Conservation (phyloP, 2,888 invertebrate species). For the Eilema depressum region DNA sequence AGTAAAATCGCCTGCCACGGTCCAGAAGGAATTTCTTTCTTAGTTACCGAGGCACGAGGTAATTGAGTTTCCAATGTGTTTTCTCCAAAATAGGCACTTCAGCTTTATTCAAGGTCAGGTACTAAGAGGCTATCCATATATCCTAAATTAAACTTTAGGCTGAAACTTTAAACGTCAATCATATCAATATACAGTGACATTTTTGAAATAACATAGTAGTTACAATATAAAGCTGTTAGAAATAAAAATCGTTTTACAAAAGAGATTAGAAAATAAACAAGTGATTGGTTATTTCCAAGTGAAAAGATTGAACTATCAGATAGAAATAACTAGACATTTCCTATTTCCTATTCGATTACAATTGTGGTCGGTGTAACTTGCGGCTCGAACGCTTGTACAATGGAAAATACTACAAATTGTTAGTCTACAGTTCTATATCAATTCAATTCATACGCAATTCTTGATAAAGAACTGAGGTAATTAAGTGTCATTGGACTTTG, state of each 20-base stretch:
- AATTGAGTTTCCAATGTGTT: too few relatives aligned
- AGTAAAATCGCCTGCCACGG: too few relatives aligned
- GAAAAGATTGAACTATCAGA: constrained; percentile 49
- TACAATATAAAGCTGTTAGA: background rate
- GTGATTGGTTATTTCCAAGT: constrained; percentile 27
- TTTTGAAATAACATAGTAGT: background rate
- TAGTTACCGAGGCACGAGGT: too few relatives aligned
- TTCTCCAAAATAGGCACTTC: too few relatives aligned
- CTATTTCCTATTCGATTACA: constrained; percentile 66
- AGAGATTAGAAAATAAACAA: constrained; percentile 9
- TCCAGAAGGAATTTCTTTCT: too few relatives aligned
- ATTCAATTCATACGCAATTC: background rate
- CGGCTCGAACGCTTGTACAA: constrained; percentile 35
- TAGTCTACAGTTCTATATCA: constrained; percentile 20
- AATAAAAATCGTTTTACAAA: background rate
- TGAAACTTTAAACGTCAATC: background rate
- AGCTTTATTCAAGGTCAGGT: too few relatives aligned
- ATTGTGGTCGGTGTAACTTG: constrained; percentile 53
- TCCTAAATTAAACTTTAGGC: too few relatives aligned
- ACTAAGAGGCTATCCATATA: too few relatives aligned
- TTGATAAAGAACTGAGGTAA: background rate
- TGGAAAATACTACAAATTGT: constrained; percentile 24
- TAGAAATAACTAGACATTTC: constrained; percentile 64
- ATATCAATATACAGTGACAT: background rate
- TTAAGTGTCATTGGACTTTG: too few relatives aligned